Evolutionary conservation across 92 coral and sea anemone species (phyloP).

Genomic region (Bergia sp.): DNA sequence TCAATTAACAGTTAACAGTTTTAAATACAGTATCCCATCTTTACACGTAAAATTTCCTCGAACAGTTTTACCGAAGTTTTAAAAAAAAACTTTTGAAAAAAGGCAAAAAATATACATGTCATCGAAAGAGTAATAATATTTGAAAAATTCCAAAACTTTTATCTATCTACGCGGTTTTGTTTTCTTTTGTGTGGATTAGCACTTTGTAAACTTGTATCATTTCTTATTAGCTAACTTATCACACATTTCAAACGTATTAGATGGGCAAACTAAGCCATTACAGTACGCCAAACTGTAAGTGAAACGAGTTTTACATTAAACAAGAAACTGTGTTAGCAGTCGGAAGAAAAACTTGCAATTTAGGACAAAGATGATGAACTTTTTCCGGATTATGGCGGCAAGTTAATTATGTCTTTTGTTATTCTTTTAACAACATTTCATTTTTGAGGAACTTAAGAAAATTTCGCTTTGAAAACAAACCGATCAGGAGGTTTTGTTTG

Average conservation of each 20-base stretch:
- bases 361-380: neutral
- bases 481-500: neutral
- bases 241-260: neutral
- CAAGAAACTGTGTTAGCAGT: neutral
- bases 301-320: neutral
- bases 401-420: too few species aligned
- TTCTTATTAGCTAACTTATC: neutral
- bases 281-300: neutral
- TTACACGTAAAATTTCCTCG: neutral
- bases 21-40: too few species aligned
- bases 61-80: neutral
- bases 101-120: too few species aligned
- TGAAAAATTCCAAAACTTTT: neutral
- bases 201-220: neutral
- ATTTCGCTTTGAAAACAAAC: neutral
- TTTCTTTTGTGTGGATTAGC: neutral
- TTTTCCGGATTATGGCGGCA: neutral
- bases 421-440: too few species aligned
- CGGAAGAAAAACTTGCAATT: neutral
- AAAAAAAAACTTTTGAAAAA: neutral
- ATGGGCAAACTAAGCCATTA: neutral
- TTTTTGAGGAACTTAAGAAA: neutral
- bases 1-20: neutral
- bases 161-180: neutral
- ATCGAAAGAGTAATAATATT: neutral